Base-by-base conservation (phyloP, 2,797 vertebrate species). In the Hafferia zeledoni region DNA sequence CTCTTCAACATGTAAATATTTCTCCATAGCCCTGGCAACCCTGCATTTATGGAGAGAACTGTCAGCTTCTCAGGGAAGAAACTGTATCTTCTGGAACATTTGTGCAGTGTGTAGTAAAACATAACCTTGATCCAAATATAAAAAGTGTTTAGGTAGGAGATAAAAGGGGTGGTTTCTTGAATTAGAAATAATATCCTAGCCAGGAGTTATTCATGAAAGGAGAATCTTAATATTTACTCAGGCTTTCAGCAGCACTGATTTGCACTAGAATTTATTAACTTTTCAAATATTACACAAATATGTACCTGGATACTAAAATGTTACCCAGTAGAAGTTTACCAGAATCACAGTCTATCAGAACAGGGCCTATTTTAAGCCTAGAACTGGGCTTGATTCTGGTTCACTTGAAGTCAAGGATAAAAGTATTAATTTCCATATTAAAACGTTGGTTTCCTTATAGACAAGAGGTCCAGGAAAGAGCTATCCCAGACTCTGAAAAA, bases 181-280 rank as follows among this genome's bases (percentile, higher is more conserved):
- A 93, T 85, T 81, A 93, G 92, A 87, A 91, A 67, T 71, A 95
- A 47, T 75, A 87, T 75, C 77, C 41, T 63, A 79, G 78, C 69
- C 85, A 94, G 79, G 39, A 91, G 55, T 87, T 68, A 87, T 11
- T 87, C 52, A 79, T 57, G 55, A 63, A 86, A 56, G 63, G 11
- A 15, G 41, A 93, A 93, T 86, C 78, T 93, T 89, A 95, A 94
- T 96, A 94, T 97, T 97, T 96, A 88, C 87, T 81, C 31, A 14
- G 57, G 53, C 76, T 94, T 96, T 70, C 83, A 87, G 77, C 47
- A 83, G 80, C 37, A 43, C 46, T 53, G 63, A 79, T 86, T 89
- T 82, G 47, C 72, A 27, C 30, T 27, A 17, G 37, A 35, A 78
- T 75, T 76, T 81, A 82, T 91, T 83, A 83, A 35, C 83, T 93